These are phyloP conservation scores for Caiman crocodilus DNA, from an alignment of 2,797 vertebrate genomes.

Conservation along the genomic window DNA sequence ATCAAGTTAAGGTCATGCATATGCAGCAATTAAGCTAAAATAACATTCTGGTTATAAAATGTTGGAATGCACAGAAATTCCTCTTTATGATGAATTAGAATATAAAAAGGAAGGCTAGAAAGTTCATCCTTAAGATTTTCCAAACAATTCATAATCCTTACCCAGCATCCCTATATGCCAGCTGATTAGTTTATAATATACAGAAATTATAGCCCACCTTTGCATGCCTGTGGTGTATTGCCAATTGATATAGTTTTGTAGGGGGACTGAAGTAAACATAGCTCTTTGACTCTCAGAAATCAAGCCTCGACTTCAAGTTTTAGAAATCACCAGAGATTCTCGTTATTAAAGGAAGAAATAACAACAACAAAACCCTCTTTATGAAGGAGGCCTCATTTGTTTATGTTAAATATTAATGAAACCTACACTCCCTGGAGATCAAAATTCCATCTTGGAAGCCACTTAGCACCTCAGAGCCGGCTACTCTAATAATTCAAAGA, in stretches of 20 bases:
- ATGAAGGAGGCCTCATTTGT: not conserved
- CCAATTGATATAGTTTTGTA: not conserved
- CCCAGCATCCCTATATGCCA: not conserved
- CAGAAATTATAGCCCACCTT: not conserved
- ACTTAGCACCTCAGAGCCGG: not conserved
- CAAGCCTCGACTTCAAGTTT: not conserved
- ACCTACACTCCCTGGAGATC: not conserved
- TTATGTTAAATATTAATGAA: not conserved
- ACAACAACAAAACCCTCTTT: too few species aligned
- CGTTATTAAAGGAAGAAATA: not conserved
- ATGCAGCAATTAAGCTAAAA: slow-evolving; percentile 9
- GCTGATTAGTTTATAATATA: not conserved
- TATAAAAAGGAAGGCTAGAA: not conserved
- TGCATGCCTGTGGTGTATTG: not conserved
- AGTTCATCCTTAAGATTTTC: not conserved
- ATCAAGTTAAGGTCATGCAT: slow-evolving; percentile 9
- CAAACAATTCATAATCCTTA: not conserved
- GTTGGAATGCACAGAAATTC: not conserved
- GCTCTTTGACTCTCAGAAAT: not conserved
- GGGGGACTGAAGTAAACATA: not conserved
- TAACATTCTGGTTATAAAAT: not conserved
- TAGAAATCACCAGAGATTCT: not conserved
- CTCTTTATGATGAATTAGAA: not conserved
- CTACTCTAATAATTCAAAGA: not conserved
- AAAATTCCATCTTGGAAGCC: not conserved